phyloP scores from a whole-genome alignment of 2,888 invertebrate species.

The Augochlorella aurata region DNA sequence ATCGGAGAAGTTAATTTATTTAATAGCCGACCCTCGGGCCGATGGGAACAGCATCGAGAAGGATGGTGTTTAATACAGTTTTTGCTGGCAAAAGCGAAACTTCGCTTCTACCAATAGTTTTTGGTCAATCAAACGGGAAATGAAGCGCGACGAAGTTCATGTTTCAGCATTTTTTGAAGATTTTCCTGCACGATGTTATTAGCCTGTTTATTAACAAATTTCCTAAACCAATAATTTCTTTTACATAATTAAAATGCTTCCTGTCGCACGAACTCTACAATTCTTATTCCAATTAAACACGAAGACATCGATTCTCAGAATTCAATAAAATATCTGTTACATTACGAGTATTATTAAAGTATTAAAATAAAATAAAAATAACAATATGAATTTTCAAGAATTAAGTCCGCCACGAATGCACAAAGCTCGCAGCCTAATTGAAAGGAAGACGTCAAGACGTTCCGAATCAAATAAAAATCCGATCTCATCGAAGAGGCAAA shows the following conservation, averaged over 20 bases:
- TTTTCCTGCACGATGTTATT: not conserved
- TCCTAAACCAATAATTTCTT: too few relatives aligned
- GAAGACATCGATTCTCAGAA: too few relatives aligned
- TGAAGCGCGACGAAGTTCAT: not conserved
- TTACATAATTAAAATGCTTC: too few relatives aligned
- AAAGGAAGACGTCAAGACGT: too few relatives aligned
- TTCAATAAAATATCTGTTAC: too few relatives aligned
- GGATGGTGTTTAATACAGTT: not conserved
- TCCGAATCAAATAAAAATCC: not conserved
- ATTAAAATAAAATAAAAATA: not conserved
- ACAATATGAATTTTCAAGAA: too few relatives aligned
- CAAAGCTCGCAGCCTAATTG: too few relatives aligned
- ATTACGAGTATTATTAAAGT: too few relatives aligned
- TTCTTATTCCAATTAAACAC: too few relatives aligned
- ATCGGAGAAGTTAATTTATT: not conserved
- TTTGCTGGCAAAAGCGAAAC: not conserved
- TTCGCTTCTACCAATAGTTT: not conserved
- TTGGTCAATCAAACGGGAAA: not conserved
- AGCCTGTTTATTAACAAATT: too few relatives aligned
- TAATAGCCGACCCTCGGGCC: not conserved
- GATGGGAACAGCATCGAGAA: not conserved
- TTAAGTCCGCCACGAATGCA: too few relatives aligned
- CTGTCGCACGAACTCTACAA: too few relatives aligned
- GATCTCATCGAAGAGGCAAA: not conserved
- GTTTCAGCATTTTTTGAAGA: not conserved